A percentile compares a stretch with the other conserved stretches of the same genome.
phyloP scores from a whole-genome alignment of 1,140 invertebrate species.

The Drosophila santomea region DNA sequence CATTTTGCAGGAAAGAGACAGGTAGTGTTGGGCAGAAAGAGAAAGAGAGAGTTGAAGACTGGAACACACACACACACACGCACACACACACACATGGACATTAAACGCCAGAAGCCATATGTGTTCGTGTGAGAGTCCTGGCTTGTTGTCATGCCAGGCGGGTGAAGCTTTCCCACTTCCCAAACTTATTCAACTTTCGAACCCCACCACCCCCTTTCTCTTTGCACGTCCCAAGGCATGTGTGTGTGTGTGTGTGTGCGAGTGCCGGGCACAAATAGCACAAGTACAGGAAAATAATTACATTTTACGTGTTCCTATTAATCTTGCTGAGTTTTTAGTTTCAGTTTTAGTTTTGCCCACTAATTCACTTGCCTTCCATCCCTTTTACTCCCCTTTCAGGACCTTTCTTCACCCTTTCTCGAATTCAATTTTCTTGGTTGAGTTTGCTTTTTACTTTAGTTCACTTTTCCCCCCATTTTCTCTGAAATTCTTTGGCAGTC shows the following conservation, averaged over 20 bases:
- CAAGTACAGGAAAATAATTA: constrained; percentile 83
- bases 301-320: constrained; percentile 83
- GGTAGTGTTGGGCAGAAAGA: constrained; percentile 1
- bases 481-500: constrained; percentile 44
- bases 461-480: constrained; percentile 10
- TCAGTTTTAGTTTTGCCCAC: constrained; percentile 78
- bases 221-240: not conserved
- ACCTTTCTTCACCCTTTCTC: constrained; percentile 31
- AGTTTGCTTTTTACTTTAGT: constrained; percentile 59
- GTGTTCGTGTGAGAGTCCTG: constrained; percentile 27
- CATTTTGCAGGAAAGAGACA: not conserved
- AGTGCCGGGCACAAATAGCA: constrained; percentile 67
- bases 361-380: constrained; percentile 68
- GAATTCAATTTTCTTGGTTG: constrained; percentile 77
- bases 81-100: constrained; percentile 31
- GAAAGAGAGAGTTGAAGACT: not conserved
- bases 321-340: constrained; percentile 82
- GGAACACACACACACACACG: not conserved
- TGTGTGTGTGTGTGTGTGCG: not conserved
- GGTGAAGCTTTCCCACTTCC: constrained; percentile 38
- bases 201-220: too few species aligned
- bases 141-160: constrained; percentile 72
- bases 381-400: not conserved
- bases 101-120: constrained; percentile 22
- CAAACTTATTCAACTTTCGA: not conserved